phyloP scores from a whole-genome alignment of 2,888 invertebrate species.

The Aspidapion aeneum region DNA sequence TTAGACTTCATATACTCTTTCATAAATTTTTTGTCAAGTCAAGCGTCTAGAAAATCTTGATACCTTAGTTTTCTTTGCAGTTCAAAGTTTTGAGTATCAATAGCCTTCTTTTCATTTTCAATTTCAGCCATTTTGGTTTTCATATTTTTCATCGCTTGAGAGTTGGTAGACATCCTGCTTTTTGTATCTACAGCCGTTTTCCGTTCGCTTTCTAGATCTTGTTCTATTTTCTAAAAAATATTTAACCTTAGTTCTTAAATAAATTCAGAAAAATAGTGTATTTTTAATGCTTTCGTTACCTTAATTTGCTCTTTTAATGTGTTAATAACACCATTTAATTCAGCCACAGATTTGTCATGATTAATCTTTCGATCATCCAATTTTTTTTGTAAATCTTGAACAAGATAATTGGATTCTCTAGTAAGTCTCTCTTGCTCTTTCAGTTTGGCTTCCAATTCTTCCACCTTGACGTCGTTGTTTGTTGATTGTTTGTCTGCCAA shows the following conservation, averaged over 20 bases:
- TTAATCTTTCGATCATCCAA: constrained; percentile 34
- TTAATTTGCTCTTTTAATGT: constrained; percentile 35
- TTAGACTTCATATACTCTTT: too few species aligned
- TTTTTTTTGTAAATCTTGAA: constrained; percentile 35
- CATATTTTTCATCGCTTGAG: constrained; percentile 47
- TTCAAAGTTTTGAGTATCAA: constrained; percentile 43
- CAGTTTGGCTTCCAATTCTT: constrained; percentile 34
- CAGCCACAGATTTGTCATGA: constrained; percentile 32
- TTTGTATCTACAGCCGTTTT: constrained; percentile 31
- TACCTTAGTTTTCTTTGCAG: constrained; percentile 37
- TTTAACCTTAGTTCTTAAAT: too few species aligned
- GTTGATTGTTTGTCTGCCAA: constrained; percentile 28
- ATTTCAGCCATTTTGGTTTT: constrained; percentile 47
- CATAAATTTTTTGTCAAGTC: too few species aligned
- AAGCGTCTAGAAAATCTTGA: not conserved
- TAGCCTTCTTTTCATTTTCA: constrained; percentile 46
- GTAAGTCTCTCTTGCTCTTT: constrained; percentile 33
- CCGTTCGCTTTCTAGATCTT: constrained; percentile 38
- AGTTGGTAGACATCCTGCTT: constrained; percentile 30
- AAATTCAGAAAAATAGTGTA: too few species aligned
- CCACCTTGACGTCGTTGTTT: constrained; percentile 24
- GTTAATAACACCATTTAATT: constrained; percentile 32
- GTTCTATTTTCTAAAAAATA: constrained; percentile 35
- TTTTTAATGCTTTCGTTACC: too few species aligned
- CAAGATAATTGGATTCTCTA: constrained; percentile 28